These are phyloP conservation scores for Caenorhabditis briggsae DNA, from an alignment of 1,140 invertebrate species.

Conservation along the genomic window DNA sequence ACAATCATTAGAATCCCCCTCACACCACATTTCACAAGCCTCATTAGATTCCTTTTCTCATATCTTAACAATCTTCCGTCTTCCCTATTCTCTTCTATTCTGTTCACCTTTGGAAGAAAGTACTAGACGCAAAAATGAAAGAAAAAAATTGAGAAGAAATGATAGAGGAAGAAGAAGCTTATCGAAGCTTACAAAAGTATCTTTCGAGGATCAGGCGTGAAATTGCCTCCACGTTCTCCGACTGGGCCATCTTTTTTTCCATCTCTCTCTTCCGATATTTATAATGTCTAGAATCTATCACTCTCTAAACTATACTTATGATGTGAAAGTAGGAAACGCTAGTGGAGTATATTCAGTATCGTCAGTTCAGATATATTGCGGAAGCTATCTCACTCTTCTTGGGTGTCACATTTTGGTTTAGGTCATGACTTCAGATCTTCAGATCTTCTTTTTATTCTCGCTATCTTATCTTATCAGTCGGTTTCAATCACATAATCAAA, in stretches of 20 bases:
- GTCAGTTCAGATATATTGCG: slow-evolving; percentile 29
- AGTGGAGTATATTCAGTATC: slow-evolving; percentile 40
- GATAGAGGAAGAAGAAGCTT: slow-evolving; percentile 23
- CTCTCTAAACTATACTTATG: slow-evolving; percentile 39
- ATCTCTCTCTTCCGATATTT: neutral
- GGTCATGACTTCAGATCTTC: slow-evolving; percentile 20
- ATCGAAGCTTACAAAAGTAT: slow-evolving; percentile 53
- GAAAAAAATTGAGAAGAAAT: neutral
- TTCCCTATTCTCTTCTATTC: slow-evolving; percentile 26
- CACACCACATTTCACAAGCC: slow-evolving; percentile 47
- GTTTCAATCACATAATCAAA: neutral
- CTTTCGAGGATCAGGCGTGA: slow-evolving; percentile 52
- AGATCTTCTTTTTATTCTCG: slow-evolving; percentile 5
- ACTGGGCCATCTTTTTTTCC: neutral
- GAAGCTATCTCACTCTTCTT: neutral
- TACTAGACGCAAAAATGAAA: neutral
- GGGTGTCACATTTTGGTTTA: neutral
- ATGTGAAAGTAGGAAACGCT: slow-evolving; percentile 47
- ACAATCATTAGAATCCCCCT: slow-evolving; percentile 16
- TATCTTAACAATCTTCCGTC: slow-evolving; percentile 52
- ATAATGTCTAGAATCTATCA: slow-evolving; percentile 1
- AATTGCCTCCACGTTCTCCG: neutral
- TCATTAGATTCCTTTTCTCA: slow-evolving; percentile 36
- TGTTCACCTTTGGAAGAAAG: slow-evolving; percentile 14
- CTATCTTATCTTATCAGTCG: slow-evolving; percentile 42